Conservation (phyloP, 2,888 invertebrate species). For the Caenorhabditis sp. region DNA sequence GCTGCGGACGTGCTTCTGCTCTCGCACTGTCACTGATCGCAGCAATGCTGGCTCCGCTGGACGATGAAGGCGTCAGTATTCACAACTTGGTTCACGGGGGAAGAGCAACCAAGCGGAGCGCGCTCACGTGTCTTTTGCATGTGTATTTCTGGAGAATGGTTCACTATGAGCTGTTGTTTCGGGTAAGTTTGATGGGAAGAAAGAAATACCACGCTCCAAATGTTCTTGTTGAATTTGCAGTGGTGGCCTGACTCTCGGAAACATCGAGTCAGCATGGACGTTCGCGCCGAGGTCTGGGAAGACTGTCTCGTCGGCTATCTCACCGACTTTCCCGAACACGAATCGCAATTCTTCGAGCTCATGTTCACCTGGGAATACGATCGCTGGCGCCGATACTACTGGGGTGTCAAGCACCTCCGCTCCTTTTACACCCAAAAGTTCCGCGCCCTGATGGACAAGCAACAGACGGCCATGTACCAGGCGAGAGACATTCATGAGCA, state of each 20-base stretch:
- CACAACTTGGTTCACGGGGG: conserved; percentile 31
- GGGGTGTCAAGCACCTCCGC: neutral
- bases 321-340: neutral
- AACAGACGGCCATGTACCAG: neutral
- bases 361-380: conserved; percentile 4
- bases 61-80: conserved; percentile 29
- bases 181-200: conserved; percentile 8
- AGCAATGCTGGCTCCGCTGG: conserved; percentile 17
- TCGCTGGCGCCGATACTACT: neutral
- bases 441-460: neutral
- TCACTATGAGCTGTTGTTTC: conserved; percentile 34
- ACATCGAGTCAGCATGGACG: neutral
- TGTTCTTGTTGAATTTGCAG: too few relatives aligned
- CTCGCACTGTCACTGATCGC: conserved; percentile 19
- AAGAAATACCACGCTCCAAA: neutral
- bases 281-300: neutral
- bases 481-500: neutral
- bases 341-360: neutral
- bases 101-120: conserved; percentile 15
- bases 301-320: neutral
- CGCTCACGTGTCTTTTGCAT: conserved; percentile 6
- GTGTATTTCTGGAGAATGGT: conserved; percentile 28
- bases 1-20: conserved; percentile 23
- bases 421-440: neutral
- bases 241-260: neutral